These are phyloP conservation scores for Cyprinus carpio DNA, from an alignment of 2,113 vertebrate species.

Conservation along the genomic window DNA sequence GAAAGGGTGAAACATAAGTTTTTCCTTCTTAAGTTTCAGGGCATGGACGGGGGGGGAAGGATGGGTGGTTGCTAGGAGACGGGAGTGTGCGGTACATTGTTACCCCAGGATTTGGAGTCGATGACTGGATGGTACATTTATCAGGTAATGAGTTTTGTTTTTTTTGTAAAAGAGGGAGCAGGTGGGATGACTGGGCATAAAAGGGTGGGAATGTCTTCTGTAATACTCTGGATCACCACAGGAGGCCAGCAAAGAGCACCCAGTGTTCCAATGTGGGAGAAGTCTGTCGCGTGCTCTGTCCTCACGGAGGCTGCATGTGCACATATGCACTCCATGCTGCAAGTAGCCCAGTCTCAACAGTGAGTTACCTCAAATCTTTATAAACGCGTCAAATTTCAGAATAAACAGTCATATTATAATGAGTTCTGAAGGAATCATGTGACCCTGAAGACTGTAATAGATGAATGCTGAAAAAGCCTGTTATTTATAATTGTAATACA, in stretches of 20 bases:
- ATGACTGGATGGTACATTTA: conserved; percentile 97
- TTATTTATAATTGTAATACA: too few relatives aligned
- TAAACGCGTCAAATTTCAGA: not conserved
- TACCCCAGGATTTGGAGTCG: conserved; percentile 93
- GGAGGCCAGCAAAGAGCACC: conserved; percentile 86
- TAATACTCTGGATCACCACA: conserved; percentile 54
- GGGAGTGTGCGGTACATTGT: conserved; percentile 88
- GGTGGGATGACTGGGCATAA: too few relatives aligned
- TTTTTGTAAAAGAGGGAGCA: not conserved
- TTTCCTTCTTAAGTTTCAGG: not conserved
- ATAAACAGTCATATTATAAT: too few relatives aligned
- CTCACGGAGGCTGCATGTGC: conserved; percentile 96
- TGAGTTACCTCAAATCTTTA: conserved; percentile 79
- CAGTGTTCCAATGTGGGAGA: conserved; percentile 88
- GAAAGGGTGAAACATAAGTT: not conserved
- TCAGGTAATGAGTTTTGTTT: conserved; percentile 82
- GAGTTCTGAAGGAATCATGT: too few relatives aligned
- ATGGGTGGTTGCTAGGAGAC: too few relatives aligned
- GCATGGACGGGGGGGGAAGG: too few relatives aligned
- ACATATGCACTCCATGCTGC: conserved; percentile 92
- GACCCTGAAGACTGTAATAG: too few relatives aligned
- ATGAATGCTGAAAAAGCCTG: too few relatives aligned
- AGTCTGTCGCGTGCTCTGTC: conserved; percentile 92
- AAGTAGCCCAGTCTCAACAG: conserved; percentile 94
- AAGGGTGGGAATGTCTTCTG: not conserved